Conservation (phyloP, 2,888 invertebrate genomes). For the Erannis defoliaria region DNA sequence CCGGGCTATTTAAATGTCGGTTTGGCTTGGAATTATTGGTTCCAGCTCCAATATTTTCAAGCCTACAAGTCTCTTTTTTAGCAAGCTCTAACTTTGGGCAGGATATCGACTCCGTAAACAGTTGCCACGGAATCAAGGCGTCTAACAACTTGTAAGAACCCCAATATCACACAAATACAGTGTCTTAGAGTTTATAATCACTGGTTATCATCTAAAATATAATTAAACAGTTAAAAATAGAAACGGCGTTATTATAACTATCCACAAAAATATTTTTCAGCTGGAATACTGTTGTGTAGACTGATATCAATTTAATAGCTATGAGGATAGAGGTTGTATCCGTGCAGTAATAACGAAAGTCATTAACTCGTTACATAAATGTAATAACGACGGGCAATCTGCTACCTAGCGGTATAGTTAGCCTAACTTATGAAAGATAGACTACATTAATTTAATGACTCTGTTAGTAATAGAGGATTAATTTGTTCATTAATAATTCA, state of each 20-base stretch:
- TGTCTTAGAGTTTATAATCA: too few species aligned
- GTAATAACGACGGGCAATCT: conserved; percentile 30
- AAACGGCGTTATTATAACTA: background rate
- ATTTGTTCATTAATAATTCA: conserved; percentile 15
- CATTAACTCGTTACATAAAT: conserved; percentile 39
- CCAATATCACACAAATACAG: too few species aligned
- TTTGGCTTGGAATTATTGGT: too few species aligned
- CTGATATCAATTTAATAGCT: conserved; percentile 25
- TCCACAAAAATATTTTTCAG: background rate
- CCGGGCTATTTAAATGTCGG: too few species aligned
- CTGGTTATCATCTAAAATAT: background rate
- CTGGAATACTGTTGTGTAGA: too few species aligned
- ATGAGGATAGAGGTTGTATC: conserved; percentile 10
- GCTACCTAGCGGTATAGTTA: conserved; percentile 30
- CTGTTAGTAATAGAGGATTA: conserved; percentile 10
- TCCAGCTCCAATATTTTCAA: too few species aligned
- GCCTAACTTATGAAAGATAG: conserved; percentile 25
- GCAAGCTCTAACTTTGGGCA: too few species aligned
- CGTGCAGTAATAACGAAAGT: conserved; percentile 34
- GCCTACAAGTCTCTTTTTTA: too few species aligned
- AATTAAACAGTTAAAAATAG: background rate
- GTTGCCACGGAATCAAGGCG: too few species aligned
- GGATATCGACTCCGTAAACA: too few species aligned
- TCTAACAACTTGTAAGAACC: too few species aligned
- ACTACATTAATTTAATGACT: conserved; percentile 21